Conservation (phyloP, 2,113 vertebrate species). For the Leptobrachium leishanense region DNA sequence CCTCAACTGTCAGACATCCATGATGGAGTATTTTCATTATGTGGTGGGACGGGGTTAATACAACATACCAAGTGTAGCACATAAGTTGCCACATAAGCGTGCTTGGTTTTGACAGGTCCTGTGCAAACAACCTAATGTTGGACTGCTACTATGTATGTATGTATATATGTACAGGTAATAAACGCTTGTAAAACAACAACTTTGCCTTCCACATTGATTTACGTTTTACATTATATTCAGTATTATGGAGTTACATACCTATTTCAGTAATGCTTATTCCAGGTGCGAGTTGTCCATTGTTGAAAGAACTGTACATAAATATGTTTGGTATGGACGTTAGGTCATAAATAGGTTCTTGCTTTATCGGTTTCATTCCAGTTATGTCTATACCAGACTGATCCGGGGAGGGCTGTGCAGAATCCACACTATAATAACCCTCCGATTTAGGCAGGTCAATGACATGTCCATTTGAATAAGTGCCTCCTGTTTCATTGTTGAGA, state of each 20-base stretch:
- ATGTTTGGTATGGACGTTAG: slow-evolving; percentile 96
- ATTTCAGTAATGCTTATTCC: slow-evolving; percentile 90
- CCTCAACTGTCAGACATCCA: too few relatives aligned
- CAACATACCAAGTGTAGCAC: too few relatives aligned
- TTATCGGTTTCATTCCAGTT: slow-evolving; percentile 98
- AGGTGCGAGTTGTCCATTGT: slow-evolving; percentile 86
- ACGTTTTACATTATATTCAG: not conserved
- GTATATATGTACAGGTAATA: too few relatives aligned
- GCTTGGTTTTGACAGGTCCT: too few relatives aligned
- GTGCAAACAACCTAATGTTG: not conserved
- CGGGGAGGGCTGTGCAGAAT: slow-evolving; percentile 94
- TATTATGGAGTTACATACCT: slow-evolving; percentile 71
- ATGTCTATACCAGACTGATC: slow-evolving; percentile 98
- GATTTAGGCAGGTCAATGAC: slow-evolving; percentile 92
- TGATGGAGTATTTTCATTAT: too few relatives aligned
- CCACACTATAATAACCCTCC: slow-evolving; percentile 86
- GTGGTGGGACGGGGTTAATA: too few relatives aligned
- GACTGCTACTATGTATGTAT: too few relatives aligned
- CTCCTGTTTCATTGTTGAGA: slow-evolving; percentile 84
- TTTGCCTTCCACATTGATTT: too few relatives aligned
- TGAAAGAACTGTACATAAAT: slow-evolving; percentile 95
- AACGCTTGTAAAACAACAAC: too few relatives aligned
- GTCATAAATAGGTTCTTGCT: slow-evolving; percentile 98
- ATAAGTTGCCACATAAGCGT: too few relatives aligned
- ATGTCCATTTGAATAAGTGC: slow-evolving; percentile 88